These are phyloP conservation scores for human DNA, from an alignment of 2,113 vertebrate species.

Conservation along the genomic window GRCh38 chr16:16056501-16057000, in stretches of 20 bases:
- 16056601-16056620: too few species aligned
- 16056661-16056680: too few species aligned
- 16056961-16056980: not conserved
- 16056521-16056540: too few species aligned
- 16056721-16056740: not conserved
- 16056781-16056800: not conserved
- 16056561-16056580: too few species aligned
- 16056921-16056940: accelerated
- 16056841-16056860: not conserved
- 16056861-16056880: not conserved
- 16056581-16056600: too few species aligned
- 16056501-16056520: too few species aligned
- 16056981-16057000: not conserved
- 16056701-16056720: not conserved
- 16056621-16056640: too few species aligned
- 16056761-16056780: not conserved
- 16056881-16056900: not conserved
- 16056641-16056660: too few species aligned
- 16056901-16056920: accelerated
- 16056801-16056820: accelerated
- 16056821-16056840: not conserved
- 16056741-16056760: not conserved
- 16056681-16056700: not conserved
- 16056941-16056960: accelerated
- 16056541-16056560: too few species aligned